phyloP scores from a whole-genome alignment of 1,140 invertebrate species.

The Drosophila auraria region DNA sequence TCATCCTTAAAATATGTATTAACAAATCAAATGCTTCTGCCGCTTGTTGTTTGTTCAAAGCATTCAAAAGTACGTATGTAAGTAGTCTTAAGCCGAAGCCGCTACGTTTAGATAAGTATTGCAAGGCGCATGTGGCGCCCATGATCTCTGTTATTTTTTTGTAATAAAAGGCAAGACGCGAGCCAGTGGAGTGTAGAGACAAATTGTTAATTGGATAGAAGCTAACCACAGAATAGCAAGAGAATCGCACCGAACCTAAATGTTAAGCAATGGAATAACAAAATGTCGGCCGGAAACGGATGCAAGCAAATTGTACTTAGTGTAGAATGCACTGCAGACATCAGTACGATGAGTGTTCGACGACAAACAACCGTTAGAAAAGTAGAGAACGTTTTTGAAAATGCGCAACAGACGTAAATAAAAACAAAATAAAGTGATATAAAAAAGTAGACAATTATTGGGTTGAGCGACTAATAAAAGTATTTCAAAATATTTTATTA shows the following conservation, averaged over 20 bases:
- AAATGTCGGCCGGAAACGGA: conserved; percentile 43
- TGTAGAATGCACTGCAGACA: conserved; percentile 22
- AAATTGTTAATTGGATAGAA: conserved; percentile 51
- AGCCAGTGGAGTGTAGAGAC: conserved; percentile 36
- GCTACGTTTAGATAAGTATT: conserved; percentile 58
- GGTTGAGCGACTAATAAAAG: no score
- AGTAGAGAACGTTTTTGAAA: conserved; percentile 77
- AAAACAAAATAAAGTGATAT: conserved; percentile 74
- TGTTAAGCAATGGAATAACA: conserved; percentile 61
- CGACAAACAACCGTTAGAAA: conserved; percentile 69
- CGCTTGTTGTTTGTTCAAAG: conserved; percentile 75
- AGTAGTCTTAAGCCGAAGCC: conserved; percentile 49
- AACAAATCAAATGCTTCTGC: conserved; percentile 63
- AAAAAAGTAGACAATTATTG: conserved; percentile 15
- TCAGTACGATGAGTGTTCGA: conserved; percentile 31
- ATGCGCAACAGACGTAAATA: conserved; percentile 41
- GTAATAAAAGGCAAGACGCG: conserved; percentile 35
- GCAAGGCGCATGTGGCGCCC: conserved; percentile 19
- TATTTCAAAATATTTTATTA: no score
- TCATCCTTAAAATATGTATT: conserved; percentile 49
- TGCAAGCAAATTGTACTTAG: conserved; percentile 52
- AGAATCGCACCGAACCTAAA: conserved; percentile 58
- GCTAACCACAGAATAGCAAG: conserved; percentile 51
- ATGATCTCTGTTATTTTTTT: conserved; percentile 64
- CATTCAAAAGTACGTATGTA: conserved; percentile 52